These are phyloP conservation scores for Drosophila lacertosa DNA, from an alignment of 1,140 invertebrate genomes.

Conservation along the genomic window DNA sequence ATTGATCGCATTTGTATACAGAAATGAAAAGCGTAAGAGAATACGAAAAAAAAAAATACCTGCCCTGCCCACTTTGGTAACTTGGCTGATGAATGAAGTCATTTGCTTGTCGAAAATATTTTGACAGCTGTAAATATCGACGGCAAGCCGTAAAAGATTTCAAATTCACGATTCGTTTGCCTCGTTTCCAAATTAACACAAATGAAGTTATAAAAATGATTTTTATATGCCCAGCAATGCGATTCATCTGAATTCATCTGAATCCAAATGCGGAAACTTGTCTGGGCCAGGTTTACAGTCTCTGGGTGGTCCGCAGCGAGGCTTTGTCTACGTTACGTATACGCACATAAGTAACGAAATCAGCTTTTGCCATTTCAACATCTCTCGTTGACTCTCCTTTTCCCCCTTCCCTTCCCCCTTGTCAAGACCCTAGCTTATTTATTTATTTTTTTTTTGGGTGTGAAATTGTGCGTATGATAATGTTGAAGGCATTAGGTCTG, in stretches of 20 bases:
- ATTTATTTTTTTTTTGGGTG: too few species aligned
- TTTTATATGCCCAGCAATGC: constrained; percentile 67
- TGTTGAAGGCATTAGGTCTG: background rate
- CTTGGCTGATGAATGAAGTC: constrained; percentile 79
- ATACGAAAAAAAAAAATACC: constrained; percentile 46
- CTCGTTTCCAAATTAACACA: constrained; percentile 77
- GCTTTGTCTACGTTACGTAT: constrained; percentile 9
- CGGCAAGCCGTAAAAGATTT: constrained; percentile 55
- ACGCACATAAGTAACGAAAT: constrained; percentile 1
- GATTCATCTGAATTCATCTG: constrained; percentile 55
- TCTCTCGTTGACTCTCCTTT: too few species aligned
- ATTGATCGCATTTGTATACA: constrained; percentile 41
- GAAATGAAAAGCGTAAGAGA: constrained; percentile 9
- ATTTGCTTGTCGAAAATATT: constrained; percentile 82
- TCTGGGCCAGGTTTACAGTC: constrained; percentile 56
- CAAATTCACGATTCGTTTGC: constrained; percentile 18
- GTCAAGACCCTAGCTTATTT: too few species aligned
- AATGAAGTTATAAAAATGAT: constrained; percentile 84
- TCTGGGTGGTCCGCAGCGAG: constrained; percentile 25
- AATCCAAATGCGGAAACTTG: constrained; percentile 80
- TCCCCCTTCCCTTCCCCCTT: too few species aligned
- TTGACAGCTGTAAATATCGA: constrained; percentile 83
- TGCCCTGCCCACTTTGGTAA: constrained; percentile 43
- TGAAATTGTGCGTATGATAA: constrained; percentile 48
- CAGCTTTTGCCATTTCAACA: constrained; percentile 1